Base-by-base conservation (phyloP, 92 coral and sea anemone species). In the Blastomussa wellsi region DNA sequence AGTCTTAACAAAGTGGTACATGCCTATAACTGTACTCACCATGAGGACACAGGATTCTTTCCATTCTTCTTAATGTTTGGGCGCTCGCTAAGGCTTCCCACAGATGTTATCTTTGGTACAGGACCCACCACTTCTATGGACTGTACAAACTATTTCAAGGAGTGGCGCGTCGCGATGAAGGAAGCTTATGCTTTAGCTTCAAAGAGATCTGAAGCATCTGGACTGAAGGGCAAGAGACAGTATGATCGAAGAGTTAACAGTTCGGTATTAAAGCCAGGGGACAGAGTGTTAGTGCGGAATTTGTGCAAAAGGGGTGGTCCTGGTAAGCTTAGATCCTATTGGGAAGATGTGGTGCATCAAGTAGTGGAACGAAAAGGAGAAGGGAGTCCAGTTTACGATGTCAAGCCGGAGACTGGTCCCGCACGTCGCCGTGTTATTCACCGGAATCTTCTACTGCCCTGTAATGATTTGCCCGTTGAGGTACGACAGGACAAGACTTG, bases 1-100 rank as follows among this genome's bases (percentile, higher is more conserved):
- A 83, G 88, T 72, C 80, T 84, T 10, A 67, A 78, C 28, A 88
- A 78, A 49, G 91, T 83, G 67, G 84, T 88, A n/a, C 91, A 88
- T 73, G 84, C 91, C 68, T 88, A 88, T 41, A 88, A 88, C 17
- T 87, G 88, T 62, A 75, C 79, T 75, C 64, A 64, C n/a, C 64
- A 75, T 24, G 79, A 75, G 60, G 60, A 62, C 7, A 48, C 57
- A 44, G 79, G 79, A 74, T 74, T 24, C 57, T 74, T 37, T 1
- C 79, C 79, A 42, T 75, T 42, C 38, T 49, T 75, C 62, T n/a
- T 75, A 11, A 20, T 75, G 31, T 75, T 75, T 20, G 79, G 44
- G 7, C 62, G 59, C 12, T 75, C n/a, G 8, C 79, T 41, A 44
- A 74, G 79, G 28, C 79, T 75, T 44, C 59, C 69, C 26, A 77